These are phyloP conservation scores for Gymnodraco acuticeps DNA, from an alignment of 2,797 vertebrate genomes.

Conservation along the genomic window DNA sequence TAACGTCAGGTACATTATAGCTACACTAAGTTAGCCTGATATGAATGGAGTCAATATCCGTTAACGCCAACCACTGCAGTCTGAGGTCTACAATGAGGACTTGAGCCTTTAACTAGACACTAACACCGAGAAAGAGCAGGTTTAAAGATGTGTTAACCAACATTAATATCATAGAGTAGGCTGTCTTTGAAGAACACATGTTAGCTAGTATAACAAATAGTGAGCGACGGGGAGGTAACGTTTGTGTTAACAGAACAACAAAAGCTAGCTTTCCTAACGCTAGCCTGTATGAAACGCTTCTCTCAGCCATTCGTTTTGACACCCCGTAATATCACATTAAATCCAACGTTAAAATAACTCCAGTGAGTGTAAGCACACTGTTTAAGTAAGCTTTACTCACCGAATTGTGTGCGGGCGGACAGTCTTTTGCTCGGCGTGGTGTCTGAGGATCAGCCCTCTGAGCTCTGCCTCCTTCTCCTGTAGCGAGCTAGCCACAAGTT, in stretches of 20 bases:
- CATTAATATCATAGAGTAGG: neutral
- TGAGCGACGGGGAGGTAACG: slow-evolving; percentile 25
- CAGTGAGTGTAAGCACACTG: rapidly evolving
- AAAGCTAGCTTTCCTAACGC: slow-evolving; percentile 74
- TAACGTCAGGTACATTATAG: neutral
- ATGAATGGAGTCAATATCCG: slow-evolving; percentile 38
- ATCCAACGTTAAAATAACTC: neutral
- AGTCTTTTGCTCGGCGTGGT: slow-evolving; percentile 63
- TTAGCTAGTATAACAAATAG: neutral
- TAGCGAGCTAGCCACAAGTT: slow-evolving; percentile 80
- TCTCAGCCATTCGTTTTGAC: slow-evolving; percentile 24
- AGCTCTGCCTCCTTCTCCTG: slow-evolving; percentile 61
- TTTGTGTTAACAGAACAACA: slow-evolving; percentile 63
- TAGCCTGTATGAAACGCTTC: slow-evolving; percentile 61
- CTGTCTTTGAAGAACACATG: neutral
- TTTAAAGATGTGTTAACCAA: neutral
- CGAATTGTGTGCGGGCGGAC: slow-evolving; percentile 57
- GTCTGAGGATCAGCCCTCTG: slow-evolving; percentile 56
- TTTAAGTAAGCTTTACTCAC: slow-evolving; percentile 61
- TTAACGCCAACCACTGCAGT: slow-evolving; percentile 47
- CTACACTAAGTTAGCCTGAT: neutral
- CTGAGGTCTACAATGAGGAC: slow-evolving; percentile 22
- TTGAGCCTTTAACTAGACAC: slow-evolving; percentile 34
- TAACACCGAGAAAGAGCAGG: neutral
- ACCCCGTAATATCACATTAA: neutral